These are phyloP conservation scores for Catharus minimus DNA, from an alignment of 2,113 vertebrate species.

Conservation along the genomic window DNA sequence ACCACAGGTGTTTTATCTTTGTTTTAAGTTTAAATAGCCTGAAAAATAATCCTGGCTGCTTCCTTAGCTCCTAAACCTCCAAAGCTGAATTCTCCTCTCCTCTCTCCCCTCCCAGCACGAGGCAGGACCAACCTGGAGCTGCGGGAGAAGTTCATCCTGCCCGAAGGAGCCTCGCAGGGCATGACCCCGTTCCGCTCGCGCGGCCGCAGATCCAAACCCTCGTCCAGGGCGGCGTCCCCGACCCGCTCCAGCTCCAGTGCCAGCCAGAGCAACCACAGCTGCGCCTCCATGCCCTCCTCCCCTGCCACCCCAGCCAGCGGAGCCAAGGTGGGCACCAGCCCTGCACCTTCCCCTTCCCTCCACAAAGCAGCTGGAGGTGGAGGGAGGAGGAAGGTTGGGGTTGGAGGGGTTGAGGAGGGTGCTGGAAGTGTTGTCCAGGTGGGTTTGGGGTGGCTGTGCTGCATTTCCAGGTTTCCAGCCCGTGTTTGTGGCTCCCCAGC, in stretches of 20 bases:
- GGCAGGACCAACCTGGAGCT: slow-evolving; percentile 97
- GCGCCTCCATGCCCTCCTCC: slow-evolving; percentile 90
- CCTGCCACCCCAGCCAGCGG: slow-evolving; percentile 91
- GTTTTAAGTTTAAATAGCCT: too few species aligned
- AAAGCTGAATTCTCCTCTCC: neutral
- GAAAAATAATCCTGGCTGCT: too few species aligned
- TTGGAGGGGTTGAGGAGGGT: accelerated
- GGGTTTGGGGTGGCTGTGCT: neutral
- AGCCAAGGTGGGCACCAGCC: slow-evolving; percentile 76
- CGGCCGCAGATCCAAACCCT: slow-evolving; percentile 93
- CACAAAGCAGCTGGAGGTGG: neutral
- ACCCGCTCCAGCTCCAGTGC: slow-evolving; percentile 95
- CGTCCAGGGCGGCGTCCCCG: slow-evolving; percentile 92
- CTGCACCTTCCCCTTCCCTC: neutral
- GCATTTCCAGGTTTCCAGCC: neutral
- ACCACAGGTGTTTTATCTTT: too few species aligned
- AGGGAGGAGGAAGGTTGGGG: neutral
- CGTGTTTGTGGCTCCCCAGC: neutral
- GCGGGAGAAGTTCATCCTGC: slow-evolving; percentile 96
- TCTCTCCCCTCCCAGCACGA: slow-evolving; percentile 78
- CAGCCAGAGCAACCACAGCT: slow-evolving; percentile 95
- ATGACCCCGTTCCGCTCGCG: slow-evolving; percentile 93
- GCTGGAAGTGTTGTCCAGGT: accelerated
- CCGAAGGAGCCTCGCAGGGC: slow-evolving; percentile 90
- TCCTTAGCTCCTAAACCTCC: too few species aligned